Conservation (phyloP, 1,140 invertebrate species). For the Cydia amplana region DNA sequence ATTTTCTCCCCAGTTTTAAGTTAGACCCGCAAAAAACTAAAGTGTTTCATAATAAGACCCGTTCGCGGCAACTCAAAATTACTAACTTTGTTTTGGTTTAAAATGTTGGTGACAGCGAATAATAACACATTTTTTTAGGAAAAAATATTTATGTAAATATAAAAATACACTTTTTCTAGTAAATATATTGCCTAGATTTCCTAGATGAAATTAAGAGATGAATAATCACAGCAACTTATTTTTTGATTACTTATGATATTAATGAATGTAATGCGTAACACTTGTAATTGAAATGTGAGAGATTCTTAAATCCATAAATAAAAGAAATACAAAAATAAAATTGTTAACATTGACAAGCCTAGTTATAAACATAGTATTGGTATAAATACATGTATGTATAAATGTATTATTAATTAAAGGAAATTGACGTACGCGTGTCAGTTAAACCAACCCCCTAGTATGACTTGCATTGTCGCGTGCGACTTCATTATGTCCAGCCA, state of each 20-base stretch:
- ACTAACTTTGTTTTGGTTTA: not conserved
- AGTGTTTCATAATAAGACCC: slow-evolving; percentile 7
- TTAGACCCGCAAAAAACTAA: slow-evolving; percentile 50
- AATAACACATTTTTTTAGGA: slow-evolving; percentile 1
- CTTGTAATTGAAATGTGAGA: not conserved
- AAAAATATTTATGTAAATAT: slow-evolving; percentile 32
- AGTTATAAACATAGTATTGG: too few relatives aligned
- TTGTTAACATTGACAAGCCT: too few relatives aligned
- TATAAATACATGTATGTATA: not conserved
- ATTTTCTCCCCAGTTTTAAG: slow-evolving; percentile 53
- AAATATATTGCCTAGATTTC: not conserved
- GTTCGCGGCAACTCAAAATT: slow-evolving; percentile 4
- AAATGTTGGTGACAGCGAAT: not conserved
- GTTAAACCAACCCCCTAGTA: not conserved
- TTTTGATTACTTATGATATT: slow-evolving; percentile 4
- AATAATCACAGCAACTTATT: slow-evolving; percentile 25
- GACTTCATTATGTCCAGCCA: too few relatives aligned
- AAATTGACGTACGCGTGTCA: not conserved
- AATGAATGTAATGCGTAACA: not conserved
- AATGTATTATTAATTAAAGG: not conserved
- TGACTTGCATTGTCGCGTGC: too few relatives aligned
- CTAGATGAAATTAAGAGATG: slow-evolving; percentile 21
- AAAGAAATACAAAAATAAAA: not conserved
- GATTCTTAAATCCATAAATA: not conserved
- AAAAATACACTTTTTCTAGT: slow-evolving; percentile 16